phyloP scores from a whole-genome alignment of 2,797 vertebrate species.

The Nyctibius grandis region DNA sequence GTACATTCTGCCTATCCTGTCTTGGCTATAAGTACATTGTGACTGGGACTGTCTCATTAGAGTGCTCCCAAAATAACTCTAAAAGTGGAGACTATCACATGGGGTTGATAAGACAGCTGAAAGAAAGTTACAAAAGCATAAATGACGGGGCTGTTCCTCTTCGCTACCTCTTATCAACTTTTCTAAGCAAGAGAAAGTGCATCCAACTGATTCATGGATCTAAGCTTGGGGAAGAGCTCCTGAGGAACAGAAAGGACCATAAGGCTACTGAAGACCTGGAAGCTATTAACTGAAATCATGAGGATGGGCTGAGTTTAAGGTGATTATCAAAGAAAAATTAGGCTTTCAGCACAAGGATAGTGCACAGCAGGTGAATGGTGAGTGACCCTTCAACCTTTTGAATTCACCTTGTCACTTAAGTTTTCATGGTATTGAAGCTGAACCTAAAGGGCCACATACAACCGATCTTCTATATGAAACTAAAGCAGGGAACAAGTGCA shows the following conservation, averaged over 20 bases:
- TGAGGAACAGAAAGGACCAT: not conserved
- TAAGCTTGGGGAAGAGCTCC: not conserved
- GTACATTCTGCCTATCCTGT: not conserved
- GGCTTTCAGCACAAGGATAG: not conserved
- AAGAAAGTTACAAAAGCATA: not conserved
- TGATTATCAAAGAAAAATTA: not conserved
- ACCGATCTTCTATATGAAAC: not conserved
- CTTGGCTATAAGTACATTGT: not conserved
- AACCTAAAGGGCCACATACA: not conserved
- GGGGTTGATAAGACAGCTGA: not conserved
- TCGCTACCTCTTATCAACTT: not conserved
- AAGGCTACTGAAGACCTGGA: not conserved
- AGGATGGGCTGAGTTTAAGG: not conserved
- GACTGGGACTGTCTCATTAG: not conserved
- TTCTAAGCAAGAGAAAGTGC: not conserved
- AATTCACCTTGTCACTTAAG: not conserved
- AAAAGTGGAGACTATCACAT: not conserved
- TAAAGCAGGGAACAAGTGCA: not conserved
- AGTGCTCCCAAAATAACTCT: not conserved
- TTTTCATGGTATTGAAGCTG: not conserved
- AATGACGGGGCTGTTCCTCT: not conserved
- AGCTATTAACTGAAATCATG: not conserved
- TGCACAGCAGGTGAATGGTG: not conserved
- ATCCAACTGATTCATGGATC: too few species aligned
- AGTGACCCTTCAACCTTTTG: not conserved